Evolutionary conservation across 2,888 invertebrate genomes (phyloP), one percentile per base, ranked within the genome.

Genomic region (Rhyacophila evoluta): DNA sequence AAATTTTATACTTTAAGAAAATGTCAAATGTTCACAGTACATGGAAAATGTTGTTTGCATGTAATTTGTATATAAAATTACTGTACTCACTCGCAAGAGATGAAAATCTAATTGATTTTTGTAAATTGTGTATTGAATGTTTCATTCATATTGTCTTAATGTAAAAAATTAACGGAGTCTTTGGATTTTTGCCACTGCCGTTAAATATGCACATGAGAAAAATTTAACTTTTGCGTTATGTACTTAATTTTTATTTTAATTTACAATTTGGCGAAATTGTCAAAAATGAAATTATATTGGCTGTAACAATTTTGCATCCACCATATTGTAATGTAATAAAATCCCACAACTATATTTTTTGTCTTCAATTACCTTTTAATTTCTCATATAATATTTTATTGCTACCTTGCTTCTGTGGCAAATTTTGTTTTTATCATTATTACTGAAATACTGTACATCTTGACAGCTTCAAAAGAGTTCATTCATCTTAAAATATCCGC

Each of bases 51-150:
- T 80, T 78, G 75, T 81, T 77, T 72, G 77, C 79, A 79, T 78
- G 77, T 78, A 74, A 77, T 80, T 81, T 78, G 78, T 81, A 80
- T 78, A 82, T 80, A 76, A 77, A 78, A 76, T 69, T 69, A 75
- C 78, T 77, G 70, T 80, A 77, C 75, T 75, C 33, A 29, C 72
- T 75, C 33, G 27, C 72, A 75, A 74, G 69, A 72, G 36, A 78
- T 37, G 55, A 67, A 77, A 68, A 72, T 25, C 67, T 33, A 37
- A 71, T 72, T 72, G 77, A 55, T 55, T 76, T 72, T 72, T 76
- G 72, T 76, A 76, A 76, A 75, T 69, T 55, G 33, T 33, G 25
- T 55, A 19, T 55, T 55, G 55, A 55, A 55, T 55, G 55, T 25
- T 55, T 55, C 55, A 29, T 28, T 69, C 69, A 15, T 33, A 29